These are phyloP conservation scores for Hybognathus amarus DNA, from an alignment of 2,797 vertebrate genomes.

Conservation along the genomic window DNA sequence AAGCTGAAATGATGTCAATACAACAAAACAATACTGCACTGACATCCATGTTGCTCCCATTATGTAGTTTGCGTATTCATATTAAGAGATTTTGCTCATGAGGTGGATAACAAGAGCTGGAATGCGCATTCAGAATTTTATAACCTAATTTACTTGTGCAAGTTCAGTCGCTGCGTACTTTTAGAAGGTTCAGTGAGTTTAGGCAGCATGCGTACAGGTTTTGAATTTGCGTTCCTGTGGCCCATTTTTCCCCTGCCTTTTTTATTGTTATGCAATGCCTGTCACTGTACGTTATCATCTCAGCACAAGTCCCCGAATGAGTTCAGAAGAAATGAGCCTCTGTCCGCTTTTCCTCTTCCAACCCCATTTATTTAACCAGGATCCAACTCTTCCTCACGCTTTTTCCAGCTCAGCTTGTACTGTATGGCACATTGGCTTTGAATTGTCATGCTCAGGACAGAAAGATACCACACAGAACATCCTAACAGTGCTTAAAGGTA, in stretches of 20 bases:
- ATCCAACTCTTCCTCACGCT: slow-evolving; percentile 17
- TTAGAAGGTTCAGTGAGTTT: slow-evolving; percentile 23
- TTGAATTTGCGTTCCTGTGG: slow-evolving; percentile 23
- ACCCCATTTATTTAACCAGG: background rate
- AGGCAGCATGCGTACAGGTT: background rate
- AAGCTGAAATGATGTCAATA: background rate
- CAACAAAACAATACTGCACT: background rate
- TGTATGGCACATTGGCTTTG: background rate
- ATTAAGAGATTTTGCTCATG: background rate
- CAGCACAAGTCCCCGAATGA: slow-evolving; percentile 1
- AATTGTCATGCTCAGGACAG: background rate
- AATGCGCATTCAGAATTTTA: background rate
- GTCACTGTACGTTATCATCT: slow-evolving; percentile 53
- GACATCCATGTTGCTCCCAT: background rate
- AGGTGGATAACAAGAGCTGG: background rate
- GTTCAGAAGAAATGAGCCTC: slow-evolving; percentile 23
- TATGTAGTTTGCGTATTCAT: background rate
- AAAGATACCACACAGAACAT: background rate
- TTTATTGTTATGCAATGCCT: slow-evolving; percentile 43
- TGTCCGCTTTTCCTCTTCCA: background rate
- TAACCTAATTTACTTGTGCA: background rate
- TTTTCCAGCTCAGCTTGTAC: slow-evolving; percentile 1
- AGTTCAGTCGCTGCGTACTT: background rate
- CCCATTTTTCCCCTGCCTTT: slow-evolving; percentile 19
- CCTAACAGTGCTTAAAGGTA: background rate